Conservation (phyloP, 35 echinoderm and acorn worm species). For the Chiridota heheva region DNA sequence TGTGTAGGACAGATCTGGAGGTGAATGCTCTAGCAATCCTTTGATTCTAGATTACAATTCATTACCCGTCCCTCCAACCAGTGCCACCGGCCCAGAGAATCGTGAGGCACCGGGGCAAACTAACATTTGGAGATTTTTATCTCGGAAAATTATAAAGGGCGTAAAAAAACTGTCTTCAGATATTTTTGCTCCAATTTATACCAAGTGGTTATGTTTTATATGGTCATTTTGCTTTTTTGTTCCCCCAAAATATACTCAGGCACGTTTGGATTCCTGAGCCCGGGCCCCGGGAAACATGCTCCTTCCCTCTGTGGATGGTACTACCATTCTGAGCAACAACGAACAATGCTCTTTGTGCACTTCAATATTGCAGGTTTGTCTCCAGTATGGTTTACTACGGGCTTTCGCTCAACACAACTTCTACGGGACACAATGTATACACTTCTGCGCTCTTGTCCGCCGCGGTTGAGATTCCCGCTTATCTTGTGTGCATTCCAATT, state of each 20-base stretch:
- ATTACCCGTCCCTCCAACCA: neutral
- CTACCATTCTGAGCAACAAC: neutral
- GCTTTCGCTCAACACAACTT: constrained; percentile 59
- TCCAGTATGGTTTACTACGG: constrained; percentile 79
- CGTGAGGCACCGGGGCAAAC: neutral
- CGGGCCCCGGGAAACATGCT: neutral
- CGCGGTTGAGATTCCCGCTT: constrained; percentile 77
- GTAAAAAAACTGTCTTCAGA: neutral
- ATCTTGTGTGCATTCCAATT: constrained; percentile 34
- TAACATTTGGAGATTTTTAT: neutral
- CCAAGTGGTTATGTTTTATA: neutral
- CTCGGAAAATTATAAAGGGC: neutral
- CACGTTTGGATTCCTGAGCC: neutral
- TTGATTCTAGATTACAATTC: neutral
- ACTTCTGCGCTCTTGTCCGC: constrained; percentile 66
- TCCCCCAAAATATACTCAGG: neutral
- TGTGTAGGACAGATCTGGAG: neutral
- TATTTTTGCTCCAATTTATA: neutral
- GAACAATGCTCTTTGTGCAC: neutral
- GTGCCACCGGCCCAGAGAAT: neutral
- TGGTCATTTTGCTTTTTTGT: neutral
- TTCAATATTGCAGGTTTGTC: constrained; percentile 53
- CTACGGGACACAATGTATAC: constrained; percentile 62
- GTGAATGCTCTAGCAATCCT: too few species aligned
- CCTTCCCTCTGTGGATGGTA: too few species aligned